Evolutionary conservation across 2,113 vertebrate genomes (phyloP).

Genomic region (Chloropsis cyanopogon): DNA sequence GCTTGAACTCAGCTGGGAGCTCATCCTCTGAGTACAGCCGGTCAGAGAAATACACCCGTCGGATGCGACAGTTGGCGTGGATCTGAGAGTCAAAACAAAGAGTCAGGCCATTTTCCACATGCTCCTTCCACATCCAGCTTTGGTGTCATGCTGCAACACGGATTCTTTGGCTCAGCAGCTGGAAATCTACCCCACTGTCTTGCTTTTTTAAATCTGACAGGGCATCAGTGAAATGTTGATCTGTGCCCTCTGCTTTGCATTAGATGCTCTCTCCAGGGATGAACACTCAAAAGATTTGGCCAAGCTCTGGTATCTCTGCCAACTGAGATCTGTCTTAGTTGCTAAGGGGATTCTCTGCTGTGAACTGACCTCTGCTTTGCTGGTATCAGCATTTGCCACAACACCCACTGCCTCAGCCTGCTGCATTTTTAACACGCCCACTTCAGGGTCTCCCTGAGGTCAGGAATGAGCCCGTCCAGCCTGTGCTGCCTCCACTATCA

Average conservation of each 20-base stretch:
- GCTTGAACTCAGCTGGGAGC: constrained; percentile 95
- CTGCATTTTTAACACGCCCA: background rate
- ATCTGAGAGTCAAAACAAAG: constrained; percentile 75
- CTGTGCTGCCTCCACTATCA: background rate
- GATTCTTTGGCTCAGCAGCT: background rate
- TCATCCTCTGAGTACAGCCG: constrained; percentile 95
- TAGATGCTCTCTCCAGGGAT: background rate
- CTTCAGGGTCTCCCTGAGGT: background rate
- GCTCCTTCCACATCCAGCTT: background rate
- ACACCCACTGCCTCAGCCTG: background rate
- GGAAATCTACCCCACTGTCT: background rate
- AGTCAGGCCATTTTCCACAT: background rate
- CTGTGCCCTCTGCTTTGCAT: background rate
- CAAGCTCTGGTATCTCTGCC: background rate
- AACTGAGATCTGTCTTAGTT: background rate
- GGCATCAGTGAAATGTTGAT: background rate
- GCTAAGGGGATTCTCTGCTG: background rate
- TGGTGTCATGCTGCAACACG: background rate
- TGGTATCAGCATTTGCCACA: background rate
- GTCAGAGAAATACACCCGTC: constrained; percentile 97
- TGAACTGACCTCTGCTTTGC: background rate
- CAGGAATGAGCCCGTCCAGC: background rate
- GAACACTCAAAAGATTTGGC: background rate
- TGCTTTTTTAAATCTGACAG: background rate
- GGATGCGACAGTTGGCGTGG: constrained; percentile 94